phyloP scores from a whole-genome alignment of 2,888 invertebrate genomes.

The Pimpla rufipes region DNA sequence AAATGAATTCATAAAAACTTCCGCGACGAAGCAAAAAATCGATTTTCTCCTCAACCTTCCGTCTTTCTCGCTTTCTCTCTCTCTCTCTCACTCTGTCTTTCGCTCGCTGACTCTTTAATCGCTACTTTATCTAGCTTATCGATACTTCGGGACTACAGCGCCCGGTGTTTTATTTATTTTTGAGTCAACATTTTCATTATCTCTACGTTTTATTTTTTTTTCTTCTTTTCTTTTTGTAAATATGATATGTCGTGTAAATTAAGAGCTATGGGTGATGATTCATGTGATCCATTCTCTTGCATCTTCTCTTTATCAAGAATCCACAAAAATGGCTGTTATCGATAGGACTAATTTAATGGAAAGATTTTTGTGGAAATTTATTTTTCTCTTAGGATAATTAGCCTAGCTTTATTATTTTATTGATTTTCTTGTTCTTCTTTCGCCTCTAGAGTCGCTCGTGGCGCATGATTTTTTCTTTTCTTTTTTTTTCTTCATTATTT shows the following conservation, averaged over 20 bases:
- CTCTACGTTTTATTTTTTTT: neutral
- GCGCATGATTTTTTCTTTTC: too few species aligned
- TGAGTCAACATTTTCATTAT: conserved; percentile 28
- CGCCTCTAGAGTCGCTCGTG: neutral
- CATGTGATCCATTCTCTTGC: conserved; percentile 47
- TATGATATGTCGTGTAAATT: conserved; percentile 80
- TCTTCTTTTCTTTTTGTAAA: conserved; percentile 66
- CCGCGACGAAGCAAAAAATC: conserved; percentile 32
- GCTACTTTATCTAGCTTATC: conserved; percentile 47
- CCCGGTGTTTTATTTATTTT: conserved; percentile 30
- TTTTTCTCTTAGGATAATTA: conserved; percentile 15
- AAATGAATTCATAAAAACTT: conserved; percentile 55
- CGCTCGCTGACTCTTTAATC: conserved; percentile 9
- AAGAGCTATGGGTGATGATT: conserved; percentile 69
- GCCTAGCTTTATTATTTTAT: conserved; percentile 1
- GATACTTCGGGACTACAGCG: conserved; percentile 52
- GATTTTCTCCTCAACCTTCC: conserved; percentile 12
- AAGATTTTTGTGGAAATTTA: conserved; percentile 12
- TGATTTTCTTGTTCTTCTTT: neutral
- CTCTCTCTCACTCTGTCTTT: neutral
- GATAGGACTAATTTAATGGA: conserved; percentile 19
- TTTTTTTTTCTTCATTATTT: conserved; percentile 36
- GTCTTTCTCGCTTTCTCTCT: conserved; percentile 9
- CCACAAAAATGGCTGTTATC: neutral
- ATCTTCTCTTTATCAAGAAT: conserved; percentile 6